Evolutionary conservation across 1,140 invertebrate species (phyloP).

Genomic region (Patella vulgata): DNA sequence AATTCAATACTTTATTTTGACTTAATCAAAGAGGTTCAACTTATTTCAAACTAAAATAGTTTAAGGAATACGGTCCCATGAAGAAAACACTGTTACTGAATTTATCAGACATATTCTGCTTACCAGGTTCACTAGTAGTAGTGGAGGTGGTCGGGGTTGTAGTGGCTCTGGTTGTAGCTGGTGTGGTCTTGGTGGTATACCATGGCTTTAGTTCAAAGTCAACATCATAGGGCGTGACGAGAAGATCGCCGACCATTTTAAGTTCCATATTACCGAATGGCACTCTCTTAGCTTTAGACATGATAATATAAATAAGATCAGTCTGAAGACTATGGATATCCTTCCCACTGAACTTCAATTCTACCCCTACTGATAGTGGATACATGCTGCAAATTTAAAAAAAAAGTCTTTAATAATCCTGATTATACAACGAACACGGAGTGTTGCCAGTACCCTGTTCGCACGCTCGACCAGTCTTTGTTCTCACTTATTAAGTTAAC

Average conservation of each 20-base stretch:
- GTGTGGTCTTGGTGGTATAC: neutral
- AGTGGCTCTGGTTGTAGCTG: neutral
- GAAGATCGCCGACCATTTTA: constrained; percentile 18
- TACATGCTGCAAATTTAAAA: neutral
- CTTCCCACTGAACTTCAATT: constrained; percentile 9
- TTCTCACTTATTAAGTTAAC: constrained; percentile 2
- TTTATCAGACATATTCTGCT: too few species aligned
- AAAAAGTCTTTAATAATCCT: neutral
- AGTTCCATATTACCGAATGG: constrained; percentile 2
- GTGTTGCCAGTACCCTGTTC: constrained; percentile 2
- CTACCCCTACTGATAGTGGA: neutral
- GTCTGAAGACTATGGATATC: constrained; percentile 14
- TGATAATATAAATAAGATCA: constrained; percentile 9
- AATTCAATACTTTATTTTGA: too few species aligned
- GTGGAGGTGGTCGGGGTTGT: too few species aligned
- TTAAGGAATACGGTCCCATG: too few species aligned
- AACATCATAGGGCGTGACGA: constrained; percentile 10
- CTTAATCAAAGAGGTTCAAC: too few species aligned
- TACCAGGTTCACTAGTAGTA: too few species aligned
- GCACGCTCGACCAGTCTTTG: neutral
- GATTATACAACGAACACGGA: neutral
- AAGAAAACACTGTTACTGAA: too few species aligned
- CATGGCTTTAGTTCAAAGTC: constrained; percentile 10
- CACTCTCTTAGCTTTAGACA: constrained; percentile 7
- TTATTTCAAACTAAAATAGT: too few species aligned